Base-by-base conservation (phyloP, 2,113 vertebrate genomes). In the Paradisaea rubra region DNA sequence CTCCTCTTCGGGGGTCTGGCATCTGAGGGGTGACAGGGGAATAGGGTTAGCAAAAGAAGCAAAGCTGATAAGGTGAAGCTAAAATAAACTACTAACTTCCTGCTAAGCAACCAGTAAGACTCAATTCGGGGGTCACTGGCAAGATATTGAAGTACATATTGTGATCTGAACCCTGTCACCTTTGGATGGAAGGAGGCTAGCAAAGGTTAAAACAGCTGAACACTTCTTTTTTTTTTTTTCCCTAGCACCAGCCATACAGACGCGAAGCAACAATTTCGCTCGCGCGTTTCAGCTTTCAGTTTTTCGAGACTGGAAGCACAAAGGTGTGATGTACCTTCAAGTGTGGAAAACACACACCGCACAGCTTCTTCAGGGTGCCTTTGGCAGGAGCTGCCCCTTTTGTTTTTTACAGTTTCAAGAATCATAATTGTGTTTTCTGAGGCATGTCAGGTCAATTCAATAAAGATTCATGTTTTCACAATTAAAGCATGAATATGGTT, bases 181-280 rank as follows among this genome's bases (percentile, higher is more conserved):
- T 98, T 97, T 98, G 97, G 98, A 98, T 97, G 98, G 98, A 98
- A 98, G 98, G 98, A 98, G 98, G 97, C 98, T 97, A 98, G 97
- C 99, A 99, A 98, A 99, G 99, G 99, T 99, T 99, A 99, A 99
- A 99, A 99, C 98, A 99, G 98, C 98, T 97, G 78, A 91, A 97
- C 96, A 96, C 95, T 96, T 94, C 60, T 89, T 14, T 88, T 93
- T 39, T 35, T 35, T 37, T 93, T 96, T 96, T 96, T 88, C 25
- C 54, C 65, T 44, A 95, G 95, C 95, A 89, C 95, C 89, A 96
- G 88, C 91, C 85, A 95, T 22, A 84, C 73, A 70, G 81, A 86
- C 78, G 47, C 19, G 82, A 84, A 95, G 86, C 57, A 92, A 68
- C 88, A 68, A 83, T 77, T 92, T 54, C 0, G 0, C 76, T 93